Evolutionary conservation across 23 tunicate species (phyloP).

Genomic region (Trididemnum clinides): DNA sequence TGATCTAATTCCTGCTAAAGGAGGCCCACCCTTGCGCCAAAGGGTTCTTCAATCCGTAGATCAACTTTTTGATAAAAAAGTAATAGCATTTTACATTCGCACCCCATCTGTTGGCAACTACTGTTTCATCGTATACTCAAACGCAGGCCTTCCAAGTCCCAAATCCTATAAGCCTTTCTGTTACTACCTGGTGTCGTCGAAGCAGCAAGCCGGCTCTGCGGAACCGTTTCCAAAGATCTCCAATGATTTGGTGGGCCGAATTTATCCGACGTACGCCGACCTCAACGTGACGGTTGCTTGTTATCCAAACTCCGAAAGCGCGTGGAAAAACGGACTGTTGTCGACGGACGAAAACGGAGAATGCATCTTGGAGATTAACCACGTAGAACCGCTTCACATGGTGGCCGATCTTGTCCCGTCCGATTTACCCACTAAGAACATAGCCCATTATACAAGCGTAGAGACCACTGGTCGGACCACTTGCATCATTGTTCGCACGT

Average conservation of each 20-base stretch:
- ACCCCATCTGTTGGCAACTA: constrained; percentile 49
- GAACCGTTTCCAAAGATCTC: constrained; percentile 46
- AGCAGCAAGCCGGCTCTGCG: not conserved
- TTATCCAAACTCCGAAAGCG: not conserved
- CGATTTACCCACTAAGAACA: not conserved
- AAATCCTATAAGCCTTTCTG: constrained; percentile 39
- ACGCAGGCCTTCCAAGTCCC: not conserved
- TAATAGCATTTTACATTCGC: constrained; percentile 40
- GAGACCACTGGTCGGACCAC: constrained; percentile 26
- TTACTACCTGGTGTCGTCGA: constrained; percentile 55
- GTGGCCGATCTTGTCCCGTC: constrained; percentile 27
- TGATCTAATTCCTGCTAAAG: constrained; percentile 2
- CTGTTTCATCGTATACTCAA: constrained; percentile 37
- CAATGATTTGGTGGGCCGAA: constrained; percentile 46
- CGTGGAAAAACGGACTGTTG: constrained; percentile 2
- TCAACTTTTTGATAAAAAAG: not conserved
- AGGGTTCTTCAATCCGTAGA: not conserved
- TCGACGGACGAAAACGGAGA: constrained; percentile 41
- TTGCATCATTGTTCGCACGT: constrained; percentile 19
- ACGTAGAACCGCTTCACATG: constrained; percentile 24
- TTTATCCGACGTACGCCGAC: constrained; percentile 25
- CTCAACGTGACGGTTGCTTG: not conserved
- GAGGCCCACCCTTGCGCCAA: not conserved
- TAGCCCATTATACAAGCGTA: not conserved
- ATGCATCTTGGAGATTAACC: constrained; percentile 4